phyloP scores from a whole-genome alignment of 2,113 vertebrate species.

The Heliornis fulica region DNA sequence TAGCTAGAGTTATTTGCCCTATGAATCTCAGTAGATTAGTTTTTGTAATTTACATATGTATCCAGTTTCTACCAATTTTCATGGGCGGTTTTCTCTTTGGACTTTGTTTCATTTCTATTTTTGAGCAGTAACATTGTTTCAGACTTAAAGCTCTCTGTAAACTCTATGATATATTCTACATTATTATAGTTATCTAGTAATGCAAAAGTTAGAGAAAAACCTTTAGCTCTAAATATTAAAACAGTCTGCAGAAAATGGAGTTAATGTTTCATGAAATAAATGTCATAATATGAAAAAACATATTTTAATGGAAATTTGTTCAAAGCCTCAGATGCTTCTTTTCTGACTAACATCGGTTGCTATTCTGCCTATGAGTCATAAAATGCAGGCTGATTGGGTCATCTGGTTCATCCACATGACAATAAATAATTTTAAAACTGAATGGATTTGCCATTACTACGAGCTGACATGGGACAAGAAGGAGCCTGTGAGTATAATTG shows the following conservation, averaged over 20 bases:
- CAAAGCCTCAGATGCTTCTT: neutral
- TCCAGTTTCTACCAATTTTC: slow-evolving; percentile 64
- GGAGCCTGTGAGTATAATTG: neutral
- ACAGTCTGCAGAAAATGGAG: slow-evolving; percentile 21
- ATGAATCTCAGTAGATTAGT: slow-evolving; percentile 59
- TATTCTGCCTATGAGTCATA: neutral
- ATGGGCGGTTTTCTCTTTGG: slow-evolving; percentile 47
- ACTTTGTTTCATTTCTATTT: slow-evolving; percentile 49
- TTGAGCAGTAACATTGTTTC: slow-evolving; percentile 11
- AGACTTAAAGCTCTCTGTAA: slow-evolving; percentile 33
- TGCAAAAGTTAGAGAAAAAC: neutral
- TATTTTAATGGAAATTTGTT: slow-evolving; percentile 16
- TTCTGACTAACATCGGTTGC: neutral
- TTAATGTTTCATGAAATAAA: slow-evolving; percentile 54
- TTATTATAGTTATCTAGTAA: slow-evolving; percentile 42
- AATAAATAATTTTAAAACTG: neutral
- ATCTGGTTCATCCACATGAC: neutral
- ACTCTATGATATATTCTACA: slow-evolving; percentile 20
- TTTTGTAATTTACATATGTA: slow-evolving; percentile 66
- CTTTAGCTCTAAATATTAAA: slow-evolving; percentile 34
- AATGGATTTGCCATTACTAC: neutral
- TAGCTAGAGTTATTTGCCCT: slow-evolving; percentile 44
- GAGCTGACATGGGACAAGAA: neutral
- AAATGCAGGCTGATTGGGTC: neutral
- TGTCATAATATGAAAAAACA: neutral